These are phyloP conservation scores for Fregata magnificens DNA, from an alignment of 2,113 vertebrate genomes.

Conservation along the genomic window DNA sequence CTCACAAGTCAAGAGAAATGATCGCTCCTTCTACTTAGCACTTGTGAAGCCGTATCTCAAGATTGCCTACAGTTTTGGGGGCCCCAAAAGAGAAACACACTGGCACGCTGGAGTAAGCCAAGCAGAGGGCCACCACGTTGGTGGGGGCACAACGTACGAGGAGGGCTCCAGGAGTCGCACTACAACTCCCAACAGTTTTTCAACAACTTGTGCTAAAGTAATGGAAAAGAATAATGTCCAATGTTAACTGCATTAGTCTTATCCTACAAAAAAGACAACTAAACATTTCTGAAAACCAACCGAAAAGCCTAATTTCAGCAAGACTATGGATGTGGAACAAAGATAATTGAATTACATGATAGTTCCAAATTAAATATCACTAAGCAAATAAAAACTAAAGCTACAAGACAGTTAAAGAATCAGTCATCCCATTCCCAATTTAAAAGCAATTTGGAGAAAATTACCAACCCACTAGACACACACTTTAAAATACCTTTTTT, in stretches of 20 bases:
- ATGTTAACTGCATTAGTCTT: not conserved
- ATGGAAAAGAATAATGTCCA: not conserved
- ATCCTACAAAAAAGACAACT: not conserved
- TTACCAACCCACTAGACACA: not conserved
- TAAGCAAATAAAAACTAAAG: not conserved
- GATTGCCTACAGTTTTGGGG: not conserved
- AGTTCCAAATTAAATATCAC: not conserved
- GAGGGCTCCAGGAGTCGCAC: no score
- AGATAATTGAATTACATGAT: conserved; percentile 4
- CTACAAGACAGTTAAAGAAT: not conserved
- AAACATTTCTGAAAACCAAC: not conserved
- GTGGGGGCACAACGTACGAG: accelerated
- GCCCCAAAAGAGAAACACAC: not conserved
- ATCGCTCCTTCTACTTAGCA: not conserved
- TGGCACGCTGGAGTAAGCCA: not conserved
- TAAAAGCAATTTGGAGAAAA: conserved; percentile 14
- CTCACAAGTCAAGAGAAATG: accelerated
- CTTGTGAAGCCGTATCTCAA: not conserved
- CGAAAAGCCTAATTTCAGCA: not conserved
- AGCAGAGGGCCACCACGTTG: not conserved
- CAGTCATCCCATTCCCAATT: not conserved
- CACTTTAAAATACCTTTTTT: not conserved
- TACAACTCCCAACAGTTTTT: not conserved
- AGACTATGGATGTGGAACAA: not conserved
- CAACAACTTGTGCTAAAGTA: not conserved